Evolutionary conservation across 2,888 invertebrate genomes (phyloP).

Genomic region (Aplocera efformata): DNA sequence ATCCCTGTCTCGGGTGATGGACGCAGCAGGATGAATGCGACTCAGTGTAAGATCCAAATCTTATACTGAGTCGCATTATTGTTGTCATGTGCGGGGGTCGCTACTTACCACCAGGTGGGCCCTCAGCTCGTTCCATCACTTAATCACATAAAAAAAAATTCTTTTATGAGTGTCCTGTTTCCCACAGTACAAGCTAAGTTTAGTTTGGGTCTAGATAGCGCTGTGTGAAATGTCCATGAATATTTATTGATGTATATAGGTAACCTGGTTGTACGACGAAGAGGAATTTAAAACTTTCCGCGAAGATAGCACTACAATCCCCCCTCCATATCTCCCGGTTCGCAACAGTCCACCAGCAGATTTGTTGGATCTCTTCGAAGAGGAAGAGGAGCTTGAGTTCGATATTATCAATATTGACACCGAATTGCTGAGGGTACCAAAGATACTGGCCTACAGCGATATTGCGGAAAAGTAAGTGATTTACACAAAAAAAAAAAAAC

Average conservation of each 20-base stretch:
- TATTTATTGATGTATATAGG: conserved; percentile 26
- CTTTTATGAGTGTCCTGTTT: background rate
- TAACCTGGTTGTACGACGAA: conserved; percentile 47
- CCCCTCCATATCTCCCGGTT: background rate
- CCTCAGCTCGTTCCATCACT: no score
- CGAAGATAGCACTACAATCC: conserved; percentile 17
- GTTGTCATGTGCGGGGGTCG: no score
- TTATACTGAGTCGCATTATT: no score
- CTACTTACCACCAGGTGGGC: no score
- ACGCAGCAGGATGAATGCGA: no score
- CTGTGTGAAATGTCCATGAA: no score
- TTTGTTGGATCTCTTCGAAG: conserved; percentile 51
- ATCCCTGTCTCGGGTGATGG: no score
- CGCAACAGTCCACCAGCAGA: conserved; percentile 16
- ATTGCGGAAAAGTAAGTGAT: conserved; percentile 34
- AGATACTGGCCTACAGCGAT: conserved; percentile 42
- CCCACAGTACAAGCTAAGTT: background rate
- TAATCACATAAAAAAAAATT: no score
- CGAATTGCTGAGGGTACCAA: conserved; percentile 49
- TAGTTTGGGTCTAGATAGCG: background rate
- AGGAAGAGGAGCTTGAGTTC: conserved; percentile 77
- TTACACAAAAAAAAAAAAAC: background rate
- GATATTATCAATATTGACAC: conserved; percentile 68
- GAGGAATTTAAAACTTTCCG: conserved; percentile 33
- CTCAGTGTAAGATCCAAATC: no score